These are phyloP conservation scores for Oopsacas minuta DNA, from an alignment of 37 sponge, comb jelly and placozoan species.

Conservation along the genomic window DNA sequence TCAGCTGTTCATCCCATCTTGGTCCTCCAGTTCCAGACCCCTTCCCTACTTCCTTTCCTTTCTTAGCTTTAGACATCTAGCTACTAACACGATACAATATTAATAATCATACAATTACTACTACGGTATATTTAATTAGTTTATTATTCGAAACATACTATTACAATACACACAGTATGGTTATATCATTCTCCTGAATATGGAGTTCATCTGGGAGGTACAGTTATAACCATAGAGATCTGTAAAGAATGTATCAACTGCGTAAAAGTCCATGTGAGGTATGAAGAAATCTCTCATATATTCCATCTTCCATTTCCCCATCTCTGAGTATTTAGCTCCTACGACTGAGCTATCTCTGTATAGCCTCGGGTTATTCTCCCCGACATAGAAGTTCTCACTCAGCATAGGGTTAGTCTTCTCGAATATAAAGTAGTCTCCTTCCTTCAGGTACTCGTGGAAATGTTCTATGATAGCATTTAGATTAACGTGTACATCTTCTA, in stretches of 20 bases:
- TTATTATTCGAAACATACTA: no score
- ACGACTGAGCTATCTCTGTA: neutral
- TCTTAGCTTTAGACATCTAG: neutral
- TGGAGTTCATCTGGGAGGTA: constrained; percentile 17
- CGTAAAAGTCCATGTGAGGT: neutral
- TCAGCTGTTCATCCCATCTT: neutral
- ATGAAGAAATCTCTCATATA: constrained; percentile 12
- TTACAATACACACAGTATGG: neutral
- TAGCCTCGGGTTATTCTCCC: neutral
- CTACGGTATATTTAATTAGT: no score
- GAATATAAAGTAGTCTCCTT: constrained; percentile 21
- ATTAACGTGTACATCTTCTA: constrained; percentile 21
- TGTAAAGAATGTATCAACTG: constrained; percentile 28
- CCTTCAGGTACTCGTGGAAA: constrained; percentile 21
- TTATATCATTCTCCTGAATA: constrained; percentile 17
- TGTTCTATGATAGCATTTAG: constrained; percentile 15
- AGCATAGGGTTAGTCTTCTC: constrained; percentile 24
- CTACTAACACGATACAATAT: no score
- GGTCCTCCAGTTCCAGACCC: neutral
- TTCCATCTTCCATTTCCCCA: constrained; percentile 16
- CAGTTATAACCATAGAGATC: constrained; percentile 26
- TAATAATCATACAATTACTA: no score
- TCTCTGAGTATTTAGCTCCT: neutral
- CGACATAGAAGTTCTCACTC: neutral
- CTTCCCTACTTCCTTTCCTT: neutral